Evolutionary conservation across 2,797 vertebrate genomes (phyloP).

Genomic region (Benthosema pterotum): DNA sequence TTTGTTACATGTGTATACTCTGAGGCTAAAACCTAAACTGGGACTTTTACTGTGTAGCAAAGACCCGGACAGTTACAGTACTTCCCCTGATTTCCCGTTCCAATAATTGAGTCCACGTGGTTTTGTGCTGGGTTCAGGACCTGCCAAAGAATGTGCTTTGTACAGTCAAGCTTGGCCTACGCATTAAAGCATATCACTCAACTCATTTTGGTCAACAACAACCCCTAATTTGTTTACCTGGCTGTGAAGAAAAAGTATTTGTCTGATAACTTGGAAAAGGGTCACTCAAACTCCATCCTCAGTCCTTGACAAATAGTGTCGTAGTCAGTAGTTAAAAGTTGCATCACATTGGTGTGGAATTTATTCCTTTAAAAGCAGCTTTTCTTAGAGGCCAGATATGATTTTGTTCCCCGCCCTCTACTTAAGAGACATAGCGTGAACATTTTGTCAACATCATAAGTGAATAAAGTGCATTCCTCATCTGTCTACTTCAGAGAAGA

Average conservation of each 20-base stretch:
- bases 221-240: conserved; percentile 46
- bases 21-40: no score
- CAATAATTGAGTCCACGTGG: conserved; percentile 46
- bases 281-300: conserved; percentile 42
- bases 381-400: conserved; percentile 10
- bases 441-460: no score
- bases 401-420: conserved; percentile 33
- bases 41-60: not conserved
- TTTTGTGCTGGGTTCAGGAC: conserved; percentile 22
- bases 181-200: conserved; percentile 1
- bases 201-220: conserved; percentile 29
- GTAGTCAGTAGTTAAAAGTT: conserved; percentile 18
- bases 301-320: not conserved
- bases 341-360: conserved; percentile 14
- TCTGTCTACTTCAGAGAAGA: conserved; percentile 8
- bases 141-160: not conserved
- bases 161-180: not conserved
- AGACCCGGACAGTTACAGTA: conserved; percentile 12
- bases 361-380: conserved; percentile 28
- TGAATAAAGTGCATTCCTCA: conserved; percentile 7
- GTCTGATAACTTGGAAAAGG: conserved; percentile 17
- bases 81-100: conserved; percentile 36
- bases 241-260: conserved; percentile 37
- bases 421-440: not conserved
- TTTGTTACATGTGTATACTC: no score